These are phyloP conservation scores for Cylas formicarius DNA, from an alignment of 1,140 invertebrate species.

Conservation along the genomic window DNA sequence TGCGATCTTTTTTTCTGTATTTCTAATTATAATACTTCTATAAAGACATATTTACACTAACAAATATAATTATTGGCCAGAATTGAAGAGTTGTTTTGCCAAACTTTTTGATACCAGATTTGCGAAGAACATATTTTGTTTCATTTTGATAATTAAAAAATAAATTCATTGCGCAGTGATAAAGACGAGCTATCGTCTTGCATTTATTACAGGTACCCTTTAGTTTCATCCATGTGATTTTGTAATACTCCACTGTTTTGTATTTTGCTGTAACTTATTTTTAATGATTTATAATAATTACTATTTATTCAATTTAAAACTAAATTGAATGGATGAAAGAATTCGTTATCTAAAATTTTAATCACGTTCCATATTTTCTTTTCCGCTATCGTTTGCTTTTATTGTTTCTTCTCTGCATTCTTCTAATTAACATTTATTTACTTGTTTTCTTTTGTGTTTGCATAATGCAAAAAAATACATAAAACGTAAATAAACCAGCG, in stretches of 20 bases:
- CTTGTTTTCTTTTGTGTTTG: slow-evolving; percentile 10
- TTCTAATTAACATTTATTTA: slow-evolving; percentile 6
- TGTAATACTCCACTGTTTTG: no score
- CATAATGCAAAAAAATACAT: neutral
- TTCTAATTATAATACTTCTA: neutral
- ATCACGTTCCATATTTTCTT: neutral
- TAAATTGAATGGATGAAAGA: neutral
- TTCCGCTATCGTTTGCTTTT: neutral
- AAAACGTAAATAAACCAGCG: no score
- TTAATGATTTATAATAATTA: neutral
- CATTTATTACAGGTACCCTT: no score
- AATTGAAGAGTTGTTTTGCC: neutral
- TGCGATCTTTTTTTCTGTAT: neutral
- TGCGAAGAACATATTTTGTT: no score
- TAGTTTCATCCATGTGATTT: no score
- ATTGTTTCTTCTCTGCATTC: neutral
- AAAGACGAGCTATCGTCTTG: no score
- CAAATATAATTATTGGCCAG: slow-evolving; percentile 1
- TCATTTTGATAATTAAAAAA: no score
- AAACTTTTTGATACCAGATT: neutral
- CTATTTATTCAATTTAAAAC: neutral
- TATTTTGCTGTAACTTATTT: neutral
- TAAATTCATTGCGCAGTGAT: no score
- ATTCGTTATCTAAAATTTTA: neutral
- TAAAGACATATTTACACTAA: neutral